Percentiles rank a stretch among this genome's conserved stretches.
phyloP scores from a whole-genome alignment of 2,113 vertebrate species.

The Myanophis thanlyinensis region DNA sequence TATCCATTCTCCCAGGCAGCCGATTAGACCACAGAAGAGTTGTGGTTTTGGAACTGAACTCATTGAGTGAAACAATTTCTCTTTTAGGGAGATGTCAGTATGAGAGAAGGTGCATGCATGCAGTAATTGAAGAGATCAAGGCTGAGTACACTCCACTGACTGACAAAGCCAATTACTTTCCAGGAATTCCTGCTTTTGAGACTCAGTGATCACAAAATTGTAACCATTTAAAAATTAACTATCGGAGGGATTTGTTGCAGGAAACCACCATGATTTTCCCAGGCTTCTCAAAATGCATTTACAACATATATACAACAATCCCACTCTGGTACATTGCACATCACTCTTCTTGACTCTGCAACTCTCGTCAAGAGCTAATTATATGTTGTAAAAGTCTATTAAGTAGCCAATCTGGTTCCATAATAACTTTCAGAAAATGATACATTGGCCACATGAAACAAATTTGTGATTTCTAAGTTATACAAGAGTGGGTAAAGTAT shows the following conservation, averaged over 20 bases:
- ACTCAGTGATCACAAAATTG: slow-evolving; percentile 67
- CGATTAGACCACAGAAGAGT: slow-evolving; percentile 14
- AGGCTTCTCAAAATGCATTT: slow-evolving; percentile 38
- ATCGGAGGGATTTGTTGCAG: slow-evolving; percentile 49
- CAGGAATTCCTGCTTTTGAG: slow-evolving; percentile 68
- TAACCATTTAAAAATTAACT: slow-evolving; percentile 70
- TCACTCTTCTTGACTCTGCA: not conserved
- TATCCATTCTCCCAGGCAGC: rapidly evolving
- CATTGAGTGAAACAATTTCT: slow-evolving; percentile 39
- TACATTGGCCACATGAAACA: not conserved
- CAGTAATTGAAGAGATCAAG: slow-evolving; percentile 71
- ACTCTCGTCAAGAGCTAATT: not conserved
- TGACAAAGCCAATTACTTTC: slow-evolving; percentile 70
- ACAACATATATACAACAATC: not conserved
- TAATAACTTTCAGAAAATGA: not conserved
- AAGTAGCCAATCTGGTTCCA: not conserved
- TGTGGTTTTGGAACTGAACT: slow-evolving; percentile 33
- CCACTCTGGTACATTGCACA: not conserved
- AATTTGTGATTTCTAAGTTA: not conserved
- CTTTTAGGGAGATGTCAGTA: slow-evolving; percentile 13
- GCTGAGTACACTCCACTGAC: slow-evolving; percentile 60
- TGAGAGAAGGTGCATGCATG: slow-evolving; percentile 47
- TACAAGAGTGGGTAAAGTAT: not conserved
- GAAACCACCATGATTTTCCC: slow-evolving; percentile 55
- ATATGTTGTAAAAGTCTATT: not conserved